Conservation (phyloP, 2,797 vertebrate species). For the Myoxocephalus aenaeus region DNA sequence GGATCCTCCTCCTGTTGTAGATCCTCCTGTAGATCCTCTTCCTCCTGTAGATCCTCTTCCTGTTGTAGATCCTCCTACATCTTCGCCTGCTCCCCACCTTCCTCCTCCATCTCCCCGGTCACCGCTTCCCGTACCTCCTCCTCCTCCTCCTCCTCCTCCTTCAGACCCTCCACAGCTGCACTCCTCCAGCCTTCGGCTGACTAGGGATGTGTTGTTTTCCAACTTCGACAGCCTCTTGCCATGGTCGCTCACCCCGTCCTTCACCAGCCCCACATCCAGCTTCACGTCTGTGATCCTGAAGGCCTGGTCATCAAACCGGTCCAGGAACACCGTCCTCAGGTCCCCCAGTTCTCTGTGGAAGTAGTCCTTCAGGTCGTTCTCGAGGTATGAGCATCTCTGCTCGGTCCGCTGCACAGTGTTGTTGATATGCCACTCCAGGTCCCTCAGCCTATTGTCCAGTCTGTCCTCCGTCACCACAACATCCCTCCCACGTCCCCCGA, state of each 20-base stretch:
- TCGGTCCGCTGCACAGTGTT: constrained; percentile 80
- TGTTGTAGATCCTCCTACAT: background rate
- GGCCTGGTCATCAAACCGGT: constrained; percentile 77
- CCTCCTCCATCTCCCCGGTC: constrained; percentile 18
- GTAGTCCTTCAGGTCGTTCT: constrained; percentile 79
- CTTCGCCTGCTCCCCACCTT: constrained; percentile 12
- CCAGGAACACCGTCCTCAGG: constrained; percentile 72
- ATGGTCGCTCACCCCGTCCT: constrained; percentile 68
- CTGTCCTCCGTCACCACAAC: constrained; percentile 44
- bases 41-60: constrained; percentile 13
- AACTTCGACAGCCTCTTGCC: constrained; percentile 70
- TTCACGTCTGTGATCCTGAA: constrained; percentile 80
- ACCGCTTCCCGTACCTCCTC: constrained; percentile 20
- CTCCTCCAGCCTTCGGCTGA: constrained; percentile 76
- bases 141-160: constrained; percentile 8
- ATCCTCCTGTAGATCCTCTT: background rate
- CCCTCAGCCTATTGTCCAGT: constrained; percentile 65
- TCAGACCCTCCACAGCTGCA: constrained; percentile 55
- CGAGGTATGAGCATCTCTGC: constrained; percentile 72
- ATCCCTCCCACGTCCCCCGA: background rate
- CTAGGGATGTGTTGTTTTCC: constrained; percentile 71
- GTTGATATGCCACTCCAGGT: constrained; percentile 84
- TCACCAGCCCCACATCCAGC: constrained; percentile 78
- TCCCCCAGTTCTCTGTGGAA: constrained; percentile 75
- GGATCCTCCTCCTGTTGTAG: background rate